These are phyloP conservation scores for Acipenser oxyrinchus DNA, from an alignment of 2,797 vertebrate species.

Conservation along the genomic window DNA sequence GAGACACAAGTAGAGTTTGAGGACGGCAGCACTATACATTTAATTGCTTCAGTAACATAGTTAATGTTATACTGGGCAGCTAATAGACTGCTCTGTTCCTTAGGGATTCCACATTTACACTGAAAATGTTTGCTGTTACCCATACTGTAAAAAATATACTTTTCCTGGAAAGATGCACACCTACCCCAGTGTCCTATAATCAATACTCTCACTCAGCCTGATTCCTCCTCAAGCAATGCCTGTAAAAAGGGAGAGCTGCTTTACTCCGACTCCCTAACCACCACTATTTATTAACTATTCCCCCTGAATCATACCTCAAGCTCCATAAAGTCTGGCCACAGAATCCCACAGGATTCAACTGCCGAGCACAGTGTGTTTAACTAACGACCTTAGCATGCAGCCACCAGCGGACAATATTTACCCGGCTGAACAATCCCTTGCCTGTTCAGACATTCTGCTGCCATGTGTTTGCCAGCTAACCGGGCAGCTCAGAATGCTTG, in stretches of 20 bases:
- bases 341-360: constrained; percentile 21
- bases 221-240: too few relatives aligned
- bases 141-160: background rate
- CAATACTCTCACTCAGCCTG: background rate
- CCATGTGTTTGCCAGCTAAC: constrained; percentile 18
- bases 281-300: constrained; percentile 1
- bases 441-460: constrained; percentile 29
- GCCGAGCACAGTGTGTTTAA: constrained; percentile 28
- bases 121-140: background rate
- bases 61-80: background rate
- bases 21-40: background rate
- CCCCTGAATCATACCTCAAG: constrained; percentile 16
- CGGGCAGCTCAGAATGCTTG: constrained; percentile 13
- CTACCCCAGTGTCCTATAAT: background rate
- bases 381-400: constrained; percentile 24
- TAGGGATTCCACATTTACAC: too few relatives aligned
- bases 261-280: background rate
- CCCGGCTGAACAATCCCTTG: constrained; percentile 25
- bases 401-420: constrained; percentile 20
- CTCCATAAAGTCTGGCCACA: constrained; percentile 24
- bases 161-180: background rate
- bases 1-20: too few relatives aligned
- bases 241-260: background rate
- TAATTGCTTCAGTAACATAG: background rate
- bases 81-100: background rate